phyloP scores from a whole-genome alignment of 1,140 invertebrate genomes.

The Teleopsis dalmanni region DNA sequence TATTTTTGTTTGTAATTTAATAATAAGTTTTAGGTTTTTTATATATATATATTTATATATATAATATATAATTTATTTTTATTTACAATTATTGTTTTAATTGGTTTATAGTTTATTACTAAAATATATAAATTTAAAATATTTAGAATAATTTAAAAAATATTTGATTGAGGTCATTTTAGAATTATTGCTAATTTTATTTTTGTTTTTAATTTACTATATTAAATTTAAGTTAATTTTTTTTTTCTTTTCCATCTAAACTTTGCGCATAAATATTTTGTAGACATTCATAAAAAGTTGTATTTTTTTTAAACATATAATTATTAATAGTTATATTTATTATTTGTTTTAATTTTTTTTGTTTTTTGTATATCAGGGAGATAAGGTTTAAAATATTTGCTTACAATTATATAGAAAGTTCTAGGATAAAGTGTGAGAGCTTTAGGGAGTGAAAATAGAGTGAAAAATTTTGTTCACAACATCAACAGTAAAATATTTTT shows the following conservation, averaged over 20 bases:
- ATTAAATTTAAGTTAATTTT: constrained; percentile 2
- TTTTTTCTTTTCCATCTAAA: background rate
- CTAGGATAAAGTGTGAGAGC: constrained; percentile 7
- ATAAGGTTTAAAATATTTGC: constrained; percentile 8
- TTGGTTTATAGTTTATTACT: constrained; percentile 6
- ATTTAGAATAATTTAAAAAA: constrained; percentile 31
- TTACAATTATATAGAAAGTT: constrained; percentile 3
- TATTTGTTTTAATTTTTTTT: constrained; percentile 10
- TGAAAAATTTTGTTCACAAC: constrained; percentile 33
- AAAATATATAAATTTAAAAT: constrained; percentile 29
- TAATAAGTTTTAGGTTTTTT: constrained; percentile 11
- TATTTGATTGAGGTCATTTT: constrained; percentile 45
- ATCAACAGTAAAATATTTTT: constrained; percentile 41
- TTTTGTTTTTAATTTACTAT: background rate
- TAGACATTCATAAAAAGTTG: constrained; percentile 13
- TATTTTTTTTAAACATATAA: background rate
- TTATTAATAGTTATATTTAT: constrained; percentile 1
- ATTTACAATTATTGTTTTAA: constrained; percentile 7
- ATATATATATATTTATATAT: constrained; percentile 15
- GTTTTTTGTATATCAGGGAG: constrained; percentile 14
- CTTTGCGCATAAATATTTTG: constrained; percentile 5
- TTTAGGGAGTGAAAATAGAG: too few species aligned
- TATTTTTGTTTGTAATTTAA: constrained; percentile 13
- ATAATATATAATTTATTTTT: constrained; percentile 1
- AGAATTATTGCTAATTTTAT: constrained; percentile 43